These are phyloP conservation scores for Oncopodura yosiiana DNA, from an alignment of 1,140 invertebrate species.

Conservation along the genomic window DNA sequence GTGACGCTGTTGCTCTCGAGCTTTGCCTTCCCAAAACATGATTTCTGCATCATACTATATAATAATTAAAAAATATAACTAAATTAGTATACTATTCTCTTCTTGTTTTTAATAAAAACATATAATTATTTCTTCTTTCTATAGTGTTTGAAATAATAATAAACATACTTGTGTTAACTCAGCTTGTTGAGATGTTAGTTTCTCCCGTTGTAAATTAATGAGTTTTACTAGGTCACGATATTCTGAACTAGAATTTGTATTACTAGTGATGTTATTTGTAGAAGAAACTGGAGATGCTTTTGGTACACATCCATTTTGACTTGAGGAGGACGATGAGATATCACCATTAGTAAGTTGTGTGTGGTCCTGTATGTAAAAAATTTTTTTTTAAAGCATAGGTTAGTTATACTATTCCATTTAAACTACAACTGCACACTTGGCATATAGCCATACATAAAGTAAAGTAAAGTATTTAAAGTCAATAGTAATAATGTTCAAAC, in stretches of 20 bases:
- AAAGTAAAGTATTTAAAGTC: too few species aligned
- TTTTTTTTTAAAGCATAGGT: background rate
- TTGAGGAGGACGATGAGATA: constrained; percentile 3
- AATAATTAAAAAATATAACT: too few species aligned
- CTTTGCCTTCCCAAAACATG: constrained; percentile 74
- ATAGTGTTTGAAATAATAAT: background rate
- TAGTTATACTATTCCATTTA: too few species aligned
- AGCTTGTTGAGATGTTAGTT: constrained; percentile 73
- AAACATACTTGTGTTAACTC: constrained; percentile 68
- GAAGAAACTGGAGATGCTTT: constrained; percentile 16
- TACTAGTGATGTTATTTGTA: too few species aligned
- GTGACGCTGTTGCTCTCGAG: constrained; percentile 71
- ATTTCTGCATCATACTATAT: constrained; percentile 75
- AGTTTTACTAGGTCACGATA: constrained; percentile 65
- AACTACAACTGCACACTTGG: too few species aligned
- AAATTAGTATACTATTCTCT: too few species aligned
- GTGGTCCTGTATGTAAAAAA: constrained; percentile 17
- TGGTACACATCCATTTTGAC: constrained; percentile 19
- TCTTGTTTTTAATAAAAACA: too few species aligned
- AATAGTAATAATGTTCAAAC: too few species aligned
- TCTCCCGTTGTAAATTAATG: constrained; percentile 81
- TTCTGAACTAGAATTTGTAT: constrained; percentile 37
- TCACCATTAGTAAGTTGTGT: constrained; percentile 25
- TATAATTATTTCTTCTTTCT: background rate
- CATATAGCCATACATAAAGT: too few species aligned